Evolutionary conservation across 2,888 invertebrate genomes (phyloP).

Genomic region (Synanthedon myopaeformis): DNA sequence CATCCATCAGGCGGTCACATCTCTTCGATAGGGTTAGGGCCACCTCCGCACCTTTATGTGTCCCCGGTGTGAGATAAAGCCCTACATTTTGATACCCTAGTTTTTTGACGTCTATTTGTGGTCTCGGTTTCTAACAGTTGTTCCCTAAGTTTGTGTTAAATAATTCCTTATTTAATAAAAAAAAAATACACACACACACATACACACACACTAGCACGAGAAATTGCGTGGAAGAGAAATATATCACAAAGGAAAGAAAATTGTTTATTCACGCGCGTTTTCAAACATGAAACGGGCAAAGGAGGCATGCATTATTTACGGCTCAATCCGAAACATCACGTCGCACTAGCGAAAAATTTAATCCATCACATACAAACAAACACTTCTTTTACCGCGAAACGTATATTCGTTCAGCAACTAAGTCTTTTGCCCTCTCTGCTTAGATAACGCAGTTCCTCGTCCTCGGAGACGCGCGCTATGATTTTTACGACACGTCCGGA

Average conservation of each 20-base stretch:
- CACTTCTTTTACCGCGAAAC: slow-evolving; percentile 17
- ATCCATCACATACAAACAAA: slow-evolving; percentile 47
- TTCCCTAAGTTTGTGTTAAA: slow-evolving; percentile 20
- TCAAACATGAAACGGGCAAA: slow-evolving; percentile 9
- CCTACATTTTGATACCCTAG: slow-evolving; percentile 53
- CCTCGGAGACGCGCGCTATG: slow-evolving; percentile 38
- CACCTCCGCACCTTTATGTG: slow-evolving; percentile 66
- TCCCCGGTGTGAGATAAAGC: slow-evolving; percentile 64
- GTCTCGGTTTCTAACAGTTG: slow-evolving; percentile 52
- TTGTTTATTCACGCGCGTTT: slow-evolving; percentile 8
- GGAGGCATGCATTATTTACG: slow-evolving; percentile 42
- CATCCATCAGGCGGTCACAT: slow-evolving; percentile 66
- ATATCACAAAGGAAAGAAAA: slow-evolving; percentile 9
- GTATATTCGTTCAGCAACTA: slow-evolving; percentile 18
- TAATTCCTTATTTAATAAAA: slow-evolving; percentile 23
- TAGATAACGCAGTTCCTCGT: slow-evolving; percentile 23
- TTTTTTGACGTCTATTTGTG: slow-evolving; percentile 70
- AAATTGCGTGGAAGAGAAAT: not conserved
- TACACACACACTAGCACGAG: not conserved
- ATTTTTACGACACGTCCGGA: slow-evolving; percentile 58
- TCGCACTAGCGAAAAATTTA: slow-evolving; percentile 52
- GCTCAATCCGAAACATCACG: slow-evolving; percentile 45
- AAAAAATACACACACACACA: not conserved
- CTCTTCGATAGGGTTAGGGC: slow-evolving; percentile 68
- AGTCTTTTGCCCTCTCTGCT: slow-evolving; percentile 7